Percentiles rank a stretch among this genome's conserved stretches.
Conservation (phyloP, 2,888 invertebrate species). For the Scaptomyza reducta region DNA sequence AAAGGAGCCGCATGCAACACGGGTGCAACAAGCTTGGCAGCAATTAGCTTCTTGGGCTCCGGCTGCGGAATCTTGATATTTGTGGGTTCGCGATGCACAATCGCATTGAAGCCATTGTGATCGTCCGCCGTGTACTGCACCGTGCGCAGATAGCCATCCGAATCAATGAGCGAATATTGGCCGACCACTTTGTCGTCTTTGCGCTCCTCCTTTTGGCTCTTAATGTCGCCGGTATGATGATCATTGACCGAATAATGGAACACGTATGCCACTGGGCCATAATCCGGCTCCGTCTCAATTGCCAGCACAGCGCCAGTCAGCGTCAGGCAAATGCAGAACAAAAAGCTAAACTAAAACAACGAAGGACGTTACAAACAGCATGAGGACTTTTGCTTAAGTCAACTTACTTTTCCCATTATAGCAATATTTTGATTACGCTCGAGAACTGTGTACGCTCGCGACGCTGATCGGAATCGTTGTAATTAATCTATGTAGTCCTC, state of each 20-base stretch:
- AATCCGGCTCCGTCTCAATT: constrained; percentile 73
- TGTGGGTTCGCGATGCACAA: constrained; percentile 85
- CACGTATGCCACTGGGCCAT: constrained; percentile 85
- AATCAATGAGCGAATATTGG: constrained; percentile 85
- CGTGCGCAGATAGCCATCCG: constrained; percentile 85
- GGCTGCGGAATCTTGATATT: constrained; percentile 81
- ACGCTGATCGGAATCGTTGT: constrained; percentile 60
- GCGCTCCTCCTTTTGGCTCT: constrained; percentile 85
- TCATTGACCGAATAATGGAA: constrained; percentile 85
- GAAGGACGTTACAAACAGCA: neutral
- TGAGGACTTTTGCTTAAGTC: neutral
- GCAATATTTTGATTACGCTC: constrained; percentile 10
- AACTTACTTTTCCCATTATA: constrained; percentile 67
- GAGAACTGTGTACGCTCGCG: constrained; percentile 65
- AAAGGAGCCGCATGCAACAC: constrained; percentile 59
- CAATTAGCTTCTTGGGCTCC: constrained; percentile 67
- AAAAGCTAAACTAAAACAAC: constrained; percentile 45
- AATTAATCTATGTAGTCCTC: constrained; percentile 70
- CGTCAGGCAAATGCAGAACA: constrained; percentile 58
- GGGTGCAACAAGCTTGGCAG: constrained; percentile 64
- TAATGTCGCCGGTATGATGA: constrained; percentile 85
- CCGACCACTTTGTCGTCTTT: constrained; percentile 85
- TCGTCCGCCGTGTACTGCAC: constrained; percentile 86
- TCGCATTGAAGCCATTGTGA: constrained; percentile 86
- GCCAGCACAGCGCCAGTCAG: constrained; percentile 55